These are phyloP conservation scores for Bombus soroeensis DNA, from an alignment of 1,140 invertebrate genomes.

Conservation along the genomic window DNA sequence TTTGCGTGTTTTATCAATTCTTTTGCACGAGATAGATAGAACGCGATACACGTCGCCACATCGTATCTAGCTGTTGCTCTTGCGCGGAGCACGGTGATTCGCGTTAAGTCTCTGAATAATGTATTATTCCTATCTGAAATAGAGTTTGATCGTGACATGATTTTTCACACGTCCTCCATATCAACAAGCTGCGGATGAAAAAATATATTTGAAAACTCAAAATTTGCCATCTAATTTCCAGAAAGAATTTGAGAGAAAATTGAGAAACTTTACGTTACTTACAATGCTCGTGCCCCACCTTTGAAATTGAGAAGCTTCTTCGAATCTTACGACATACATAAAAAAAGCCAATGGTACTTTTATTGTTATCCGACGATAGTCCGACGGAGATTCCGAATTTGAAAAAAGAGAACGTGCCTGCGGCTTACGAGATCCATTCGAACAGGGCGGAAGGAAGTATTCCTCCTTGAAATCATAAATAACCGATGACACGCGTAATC, in stretches of 20 bases:
- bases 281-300: not conserved
- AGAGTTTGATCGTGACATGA: not conserved
- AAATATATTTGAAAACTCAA: not conserved
- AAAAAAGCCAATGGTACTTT: not conserved
- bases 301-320: not conserved
- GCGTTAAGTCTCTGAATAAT: not conserved
- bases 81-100: not conserved
- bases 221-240: not conserved
- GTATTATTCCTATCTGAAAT: not conserved
- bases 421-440: not conserved
- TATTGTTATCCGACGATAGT: not conserved
- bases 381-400: not conserved
- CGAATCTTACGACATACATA: no score
- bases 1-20: slow-evolving; percentile 41
- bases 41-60: not conserved
- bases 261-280: not conserved
- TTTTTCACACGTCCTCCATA: not conserved
- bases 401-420: no score
- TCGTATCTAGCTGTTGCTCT: not conserved
- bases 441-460: not conserved
- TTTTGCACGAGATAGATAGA: not conserved
- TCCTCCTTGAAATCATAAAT: slow-evolving; percentile 37
- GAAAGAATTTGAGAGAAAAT: not conserved
- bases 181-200: not conserved
- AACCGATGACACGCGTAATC: slow-evolving; percentile 43